phyloP scores from a whole-genome alignment of 2,113 vertebrate species.

The Cairina moschata region DNA sequence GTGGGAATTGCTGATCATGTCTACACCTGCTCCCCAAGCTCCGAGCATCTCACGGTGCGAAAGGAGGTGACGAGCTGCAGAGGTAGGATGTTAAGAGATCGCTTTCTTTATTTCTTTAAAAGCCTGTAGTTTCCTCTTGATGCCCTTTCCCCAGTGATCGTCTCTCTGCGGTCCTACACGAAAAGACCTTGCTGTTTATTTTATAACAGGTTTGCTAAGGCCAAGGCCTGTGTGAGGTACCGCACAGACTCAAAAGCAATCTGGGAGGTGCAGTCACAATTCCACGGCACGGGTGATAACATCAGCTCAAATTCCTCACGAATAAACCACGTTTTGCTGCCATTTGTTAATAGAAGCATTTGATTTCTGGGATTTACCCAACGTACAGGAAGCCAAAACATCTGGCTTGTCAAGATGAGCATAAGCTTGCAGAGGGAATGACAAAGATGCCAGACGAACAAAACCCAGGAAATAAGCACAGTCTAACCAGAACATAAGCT shows the following conservation, averaged over 20 bases:
- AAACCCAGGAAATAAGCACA: neutral
- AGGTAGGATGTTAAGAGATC: neutral
- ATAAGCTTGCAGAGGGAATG: neutral
- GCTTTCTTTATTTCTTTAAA: neutral
- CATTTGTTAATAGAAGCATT: neutral
- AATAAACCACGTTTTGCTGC: slow-evolving; percentile 3
- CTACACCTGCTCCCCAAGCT: neutral
- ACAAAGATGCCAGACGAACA: neutral
- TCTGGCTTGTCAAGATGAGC: neutral
- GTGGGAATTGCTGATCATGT: rapidly evolving
- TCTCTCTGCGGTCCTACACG: neutral
- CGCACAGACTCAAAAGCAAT: neutral
- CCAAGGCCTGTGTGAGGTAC: neutral
- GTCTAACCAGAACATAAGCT: neutral
- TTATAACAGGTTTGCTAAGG: neutral
- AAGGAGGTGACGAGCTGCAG: neutral
- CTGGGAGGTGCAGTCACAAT: neutral
- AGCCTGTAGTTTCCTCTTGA: neutral
- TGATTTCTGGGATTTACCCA: slow-evolving; percentile 9
- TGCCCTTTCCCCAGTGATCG: neutral
- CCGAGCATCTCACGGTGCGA: neutral
- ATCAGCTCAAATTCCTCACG: neutral
- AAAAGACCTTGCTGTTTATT: neutral
- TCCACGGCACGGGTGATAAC: neutral
- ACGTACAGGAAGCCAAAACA: neutral